These are phyloP conservation scores for Misgurnus mizolepis DNA, from an alignment of 2,113 vertebrate genomes.

Conservation along the genomic window DNA sequence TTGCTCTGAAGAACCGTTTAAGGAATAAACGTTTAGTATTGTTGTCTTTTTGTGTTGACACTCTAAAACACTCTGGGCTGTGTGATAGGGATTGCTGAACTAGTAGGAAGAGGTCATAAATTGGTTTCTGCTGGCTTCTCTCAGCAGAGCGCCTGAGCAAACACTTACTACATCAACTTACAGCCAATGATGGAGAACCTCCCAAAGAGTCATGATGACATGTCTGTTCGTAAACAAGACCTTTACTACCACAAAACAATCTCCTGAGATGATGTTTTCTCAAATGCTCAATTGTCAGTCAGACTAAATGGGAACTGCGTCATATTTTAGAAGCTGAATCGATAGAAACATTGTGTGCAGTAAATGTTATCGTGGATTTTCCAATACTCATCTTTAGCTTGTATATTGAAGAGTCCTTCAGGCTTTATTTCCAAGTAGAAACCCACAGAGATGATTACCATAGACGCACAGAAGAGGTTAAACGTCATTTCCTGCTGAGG, in stretches of 20 bases:
- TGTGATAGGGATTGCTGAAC: background rate
- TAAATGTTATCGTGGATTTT: conserved; percentile 23
- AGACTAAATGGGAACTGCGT: conserved; percentile 6
- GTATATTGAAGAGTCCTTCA: background rate
- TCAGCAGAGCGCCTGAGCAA: conserved; percentile 16
- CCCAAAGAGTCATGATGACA: conserved; percentile 2
- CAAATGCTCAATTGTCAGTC: conserved; percentile 18
- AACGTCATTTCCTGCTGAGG: conserved; percentile 26
- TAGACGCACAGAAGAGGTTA: conserved; percentile 14
- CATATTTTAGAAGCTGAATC: background rate
- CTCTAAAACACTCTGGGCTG: background rate
- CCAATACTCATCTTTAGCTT: conserved; percentile 8
- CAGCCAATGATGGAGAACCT: conserved; percentile 19
- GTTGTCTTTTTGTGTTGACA: background rate
- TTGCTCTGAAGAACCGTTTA: too few relatives aligned
- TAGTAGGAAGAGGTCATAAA: background rate
- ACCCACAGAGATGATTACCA: background rate
- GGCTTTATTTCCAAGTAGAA: background rate
- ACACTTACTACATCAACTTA: background rate
- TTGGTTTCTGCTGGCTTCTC: background rate
- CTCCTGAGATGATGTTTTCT: conserved; percentile 2
- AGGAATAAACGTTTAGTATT: background rate
- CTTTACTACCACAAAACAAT: background rate
- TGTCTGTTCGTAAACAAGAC: conserved; percentile 33
- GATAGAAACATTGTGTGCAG: background rate